Evolutionary conservation across 2,888 invertebrate genomes (phyloP), one percentile per base, ranked within the genome.

Genomic region (Boloria selene): DNA sequence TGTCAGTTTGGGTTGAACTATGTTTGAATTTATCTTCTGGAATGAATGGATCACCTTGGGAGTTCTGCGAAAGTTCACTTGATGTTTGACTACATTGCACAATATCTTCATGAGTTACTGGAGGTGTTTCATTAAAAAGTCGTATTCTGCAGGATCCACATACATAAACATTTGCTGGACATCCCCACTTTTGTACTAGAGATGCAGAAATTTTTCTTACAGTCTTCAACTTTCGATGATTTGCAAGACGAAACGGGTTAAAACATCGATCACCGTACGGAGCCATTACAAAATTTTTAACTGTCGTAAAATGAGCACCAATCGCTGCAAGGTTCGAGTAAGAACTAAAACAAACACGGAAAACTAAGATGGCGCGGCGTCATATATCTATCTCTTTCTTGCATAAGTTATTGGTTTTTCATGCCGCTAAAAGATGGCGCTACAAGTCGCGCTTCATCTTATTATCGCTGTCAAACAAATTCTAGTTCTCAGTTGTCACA

Each of bases 51-150:
- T 63, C 64, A 55, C 65, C 60, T 68, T 61, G 59, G 10, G 13
- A 59, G 26, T 67, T 64, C 65, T 70, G 69, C 22, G 52, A 45
- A 58, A 18, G 4, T 13, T 17, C 16, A 44, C 18, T 61, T 3
- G 61, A 51, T 50, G 38, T 18, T 52, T 51, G 61, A 52, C 52
- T 61, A 4, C 17, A 38, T 17, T 51, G 61, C 13, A 26, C 13
- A 49, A 18, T 13, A 50, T 50, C 13, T 50, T n/a, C n/a, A n/a
- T n/a, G n/a, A n/a, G 50, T 3, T 18, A 1, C 18, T 50, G 18
- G 4, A 50, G 51, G 60, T 6, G 42, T 4, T 51, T 51, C 44
- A 42, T 10, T 7, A 14, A 42, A 16, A 3, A 61, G 42, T 13
- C 61, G 61, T 61, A 44, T 51, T n/a, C 42, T 61, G 51, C 61